Percentiles rank a stretch among this genome's conserved stretches.
Conservation (phyloP, 1,140 invertebrate species). For the Popillia japonica region DNA sequence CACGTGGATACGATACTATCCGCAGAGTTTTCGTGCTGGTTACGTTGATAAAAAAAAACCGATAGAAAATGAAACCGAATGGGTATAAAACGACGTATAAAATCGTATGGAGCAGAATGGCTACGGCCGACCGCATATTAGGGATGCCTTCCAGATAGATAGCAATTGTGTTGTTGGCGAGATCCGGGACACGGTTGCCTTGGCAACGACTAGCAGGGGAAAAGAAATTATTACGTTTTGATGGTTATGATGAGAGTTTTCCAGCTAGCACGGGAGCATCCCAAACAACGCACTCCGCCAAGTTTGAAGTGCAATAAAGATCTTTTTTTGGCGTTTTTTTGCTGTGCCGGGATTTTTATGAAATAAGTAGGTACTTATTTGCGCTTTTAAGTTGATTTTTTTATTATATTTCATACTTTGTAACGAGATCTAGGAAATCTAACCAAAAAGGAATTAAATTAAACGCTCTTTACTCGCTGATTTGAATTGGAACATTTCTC, state of each 20-base stretch:
- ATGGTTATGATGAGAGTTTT: constrained; percentile 53
- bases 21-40: background rate
- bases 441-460: no score
- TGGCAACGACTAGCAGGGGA: constrained; percentile 48
- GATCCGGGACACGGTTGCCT: constrained; percentile 39
- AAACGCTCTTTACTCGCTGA: no score
- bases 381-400: no score
- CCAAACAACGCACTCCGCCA: constrained; percentile 22
- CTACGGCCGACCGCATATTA: constrained; percentile 21
- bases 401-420: no score
- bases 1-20: no score
- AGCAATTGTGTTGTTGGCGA: constrained; percentile 15
- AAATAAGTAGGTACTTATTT: no score
- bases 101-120: background rate
- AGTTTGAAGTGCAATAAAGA: constrained; percentile 30
- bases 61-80: constrained; percentile 14
- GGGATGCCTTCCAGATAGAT: constrained; percentile 29
- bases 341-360: no score
- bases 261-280: constrained; percentile 37
- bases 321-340: no score
- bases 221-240: constrained; percentile 53
- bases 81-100: constrained; percentile 18
- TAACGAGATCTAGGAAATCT: no score
- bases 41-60: background rate
- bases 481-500: no score